Percentiles rank a stretch among this genome's conserved stretches.
phyloP scores from a whole-genome alignment of 1,140 invertebrate genomes.

The Littorina saxatilis region DNA sequence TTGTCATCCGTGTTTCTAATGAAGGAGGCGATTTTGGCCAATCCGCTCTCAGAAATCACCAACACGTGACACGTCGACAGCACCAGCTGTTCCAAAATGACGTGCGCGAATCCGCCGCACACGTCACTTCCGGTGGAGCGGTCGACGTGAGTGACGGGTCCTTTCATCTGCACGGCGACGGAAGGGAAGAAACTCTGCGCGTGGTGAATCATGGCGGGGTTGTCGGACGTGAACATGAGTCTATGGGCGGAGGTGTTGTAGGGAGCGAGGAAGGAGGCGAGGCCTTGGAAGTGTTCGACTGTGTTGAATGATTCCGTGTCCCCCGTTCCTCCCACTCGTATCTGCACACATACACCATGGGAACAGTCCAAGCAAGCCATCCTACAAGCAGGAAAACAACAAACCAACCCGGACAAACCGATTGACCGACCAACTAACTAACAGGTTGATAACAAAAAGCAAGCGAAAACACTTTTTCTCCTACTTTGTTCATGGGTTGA shows the following conservation, averaged over 20 bases:
- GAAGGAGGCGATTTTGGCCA: conserved; percentile 3
- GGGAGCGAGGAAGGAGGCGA: background rate
- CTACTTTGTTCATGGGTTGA: too few relatives aligned
- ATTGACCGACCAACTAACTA: too few relatives aligned
- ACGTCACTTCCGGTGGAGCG: conserved; percentile 10
- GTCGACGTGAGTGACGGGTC: conserved; percentile 4
- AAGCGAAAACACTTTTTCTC: too few relatives aligned
- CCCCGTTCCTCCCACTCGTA: background rate
- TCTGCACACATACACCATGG: background rate
- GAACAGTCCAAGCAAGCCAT: too few relatives aligned
- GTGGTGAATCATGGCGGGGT: background rate
- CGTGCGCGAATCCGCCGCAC: conserved; percentile 37
- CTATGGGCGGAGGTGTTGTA: background rate
- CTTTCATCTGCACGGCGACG: background rate
- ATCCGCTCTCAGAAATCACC: conserved; percentile 36
- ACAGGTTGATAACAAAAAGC: too few relatives aligned
- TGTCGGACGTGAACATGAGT: conserved; percentile 21
- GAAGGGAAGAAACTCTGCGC: background rate
- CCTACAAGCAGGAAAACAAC: too few relatives aligned
- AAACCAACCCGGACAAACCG: too few relatives aligned
- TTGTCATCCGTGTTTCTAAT: background rate
- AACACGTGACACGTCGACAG: conserved; percentile 43
- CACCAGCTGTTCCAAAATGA: conserved; percentile 35
- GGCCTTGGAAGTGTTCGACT: background rate
- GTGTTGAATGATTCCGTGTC: conserved; percentile 17